phyloP scores from a whole-genome alignment of 1,140 invertebrate species.

The Lepeophtheirus salmonis region DNA sequence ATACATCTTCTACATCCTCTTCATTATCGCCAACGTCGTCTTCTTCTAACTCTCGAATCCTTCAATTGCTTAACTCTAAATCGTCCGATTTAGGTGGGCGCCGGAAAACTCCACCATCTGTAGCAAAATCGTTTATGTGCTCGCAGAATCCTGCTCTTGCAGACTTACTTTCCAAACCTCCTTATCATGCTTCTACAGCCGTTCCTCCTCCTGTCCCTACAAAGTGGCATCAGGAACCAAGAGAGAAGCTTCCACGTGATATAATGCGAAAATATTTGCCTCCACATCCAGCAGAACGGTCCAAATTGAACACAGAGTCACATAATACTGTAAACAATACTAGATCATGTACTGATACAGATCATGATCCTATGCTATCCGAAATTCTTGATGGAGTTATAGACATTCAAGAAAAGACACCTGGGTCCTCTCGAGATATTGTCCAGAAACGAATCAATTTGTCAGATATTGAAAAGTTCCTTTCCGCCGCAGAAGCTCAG shows the following conservation, averaged over 20 bases:
- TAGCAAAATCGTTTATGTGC: no score
- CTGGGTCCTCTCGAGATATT: no score
- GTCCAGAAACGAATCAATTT: no score
- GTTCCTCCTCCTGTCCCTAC: constrained; percentile 2
- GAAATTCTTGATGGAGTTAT: constrained; percentile 3
- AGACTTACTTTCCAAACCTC: background rate
- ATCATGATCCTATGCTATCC: background rate
- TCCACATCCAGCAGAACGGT: constrained; percentile 4
- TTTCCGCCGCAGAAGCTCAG: background rate
- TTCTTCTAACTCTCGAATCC: no score
- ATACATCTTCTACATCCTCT: no score
- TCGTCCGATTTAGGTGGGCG: no score
- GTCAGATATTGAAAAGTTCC: no score
- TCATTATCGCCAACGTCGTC: no score
- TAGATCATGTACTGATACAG: no score
- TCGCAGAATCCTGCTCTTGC: background rate
- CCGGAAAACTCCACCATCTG: no score
- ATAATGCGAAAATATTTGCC: constrained; percentile 5
- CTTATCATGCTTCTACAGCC: background rate
- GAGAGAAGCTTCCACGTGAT: background rate
- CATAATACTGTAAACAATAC: background rate
- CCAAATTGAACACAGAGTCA: background rate
- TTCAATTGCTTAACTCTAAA: no score
- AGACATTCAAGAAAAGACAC: constrained; percentile 6
- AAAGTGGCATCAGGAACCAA: constrained; percentile 7